phyloP scores from a whole-genome alignment of 2,888 invertebrate genomes.

The Lacanobia wlatinum region DNA sequence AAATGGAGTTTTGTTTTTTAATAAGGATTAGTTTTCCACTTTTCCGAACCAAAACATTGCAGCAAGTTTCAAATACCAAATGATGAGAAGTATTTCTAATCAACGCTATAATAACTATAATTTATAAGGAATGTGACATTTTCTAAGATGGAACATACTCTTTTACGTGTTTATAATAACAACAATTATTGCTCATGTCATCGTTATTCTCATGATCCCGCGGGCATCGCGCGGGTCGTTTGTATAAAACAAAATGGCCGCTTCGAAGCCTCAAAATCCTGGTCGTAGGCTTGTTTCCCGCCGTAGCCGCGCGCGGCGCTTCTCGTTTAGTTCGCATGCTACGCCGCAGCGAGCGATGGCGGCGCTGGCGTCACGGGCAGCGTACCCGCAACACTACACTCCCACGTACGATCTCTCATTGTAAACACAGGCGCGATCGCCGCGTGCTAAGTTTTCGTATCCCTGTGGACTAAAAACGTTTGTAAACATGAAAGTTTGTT shows the following conservation, averaged over 20 bases:
- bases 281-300: constrained; percentile 71
- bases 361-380: constrained; percentile 80
- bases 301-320: constrained; percentile 79
- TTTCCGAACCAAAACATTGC: constrained; percentile 21
- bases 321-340: constrained; percentile 81
- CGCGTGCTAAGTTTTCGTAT: constrained; percentile 78
- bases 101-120: constrained; percentile 43
- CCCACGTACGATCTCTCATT: constrained; percentile 86
- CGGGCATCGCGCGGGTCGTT: constrained; percentile 58
- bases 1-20: neutral
- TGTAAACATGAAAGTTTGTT: constrained; percentile 79
- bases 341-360: constrained; percentile 72
- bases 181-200: constrained; percentile 72
- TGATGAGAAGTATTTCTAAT: constrained; percentile 10
- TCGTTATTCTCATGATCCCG: constrained; percentile 69
- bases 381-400: constrained; percentile 80
- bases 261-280: constrained; percentile 68
- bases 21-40: neutral
- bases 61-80: constrained; percentile 13
- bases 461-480: constrained; percentile 76
- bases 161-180: constrained; percentile 73
- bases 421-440: constrained; percentile 83
- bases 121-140: constrained; percentile 58
- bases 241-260: constrained; percentile 86
- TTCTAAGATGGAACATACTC: constrained; percentile 52